Conservation (phyloP, 2,888 invertebrate genomes). For the Dasypolia templi region DNA sequence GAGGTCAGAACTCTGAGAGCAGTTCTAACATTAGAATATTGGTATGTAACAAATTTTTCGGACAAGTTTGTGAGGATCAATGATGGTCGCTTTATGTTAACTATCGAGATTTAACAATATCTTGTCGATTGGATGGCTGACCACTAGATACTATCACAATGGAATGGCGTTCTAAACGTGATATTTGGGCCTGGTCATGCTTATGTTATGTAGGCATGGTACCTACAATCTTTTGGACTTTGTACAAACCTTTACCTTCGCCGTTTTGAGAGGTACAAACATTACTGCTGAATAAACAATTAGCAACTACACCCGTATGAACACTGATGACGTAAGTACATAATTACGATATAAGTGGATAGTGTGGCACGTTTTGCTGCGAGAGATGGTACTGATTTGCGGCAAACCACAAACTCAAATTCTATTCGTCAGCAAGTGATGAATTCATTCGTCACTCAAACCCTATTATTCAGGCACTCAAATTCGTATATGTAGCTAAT, state of each 20-base stretch:
- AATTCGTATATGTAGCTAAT: not conserved
- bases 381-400: slow-evolving; percentile 13
- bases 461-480: not conserved
- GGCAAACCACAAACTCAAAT: slow-evolving; percentile 7
- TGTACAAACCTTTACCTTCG: no score
- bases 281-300: not conserved
- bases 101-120: not conserved
- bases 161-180: no score
- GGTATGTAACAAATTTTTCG: not conserved
- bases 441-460: no score
- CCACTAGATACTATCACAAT: not conserved
- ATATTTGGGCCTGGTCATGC: no score
- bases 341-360: not conserved
- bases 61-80: not conserved
- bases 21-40: not conserved
- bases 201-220: no score
- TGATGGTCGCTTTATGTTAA: not conserved
- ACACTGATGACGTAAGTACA: not conserved
- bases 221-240: no score
- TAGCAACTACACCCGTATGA: not conserved
- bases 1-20: not conserved
- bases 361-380: slow-evolving; percentile 1
- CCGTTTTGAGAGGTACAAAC: no score
- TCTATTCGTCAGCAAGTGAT: not conserved
- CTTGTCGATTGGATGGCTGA: not conserved